phyloP scores from a whole-genome alignment of 2,888 invertebrate species.

The Oeneis ivallda region DNA sequence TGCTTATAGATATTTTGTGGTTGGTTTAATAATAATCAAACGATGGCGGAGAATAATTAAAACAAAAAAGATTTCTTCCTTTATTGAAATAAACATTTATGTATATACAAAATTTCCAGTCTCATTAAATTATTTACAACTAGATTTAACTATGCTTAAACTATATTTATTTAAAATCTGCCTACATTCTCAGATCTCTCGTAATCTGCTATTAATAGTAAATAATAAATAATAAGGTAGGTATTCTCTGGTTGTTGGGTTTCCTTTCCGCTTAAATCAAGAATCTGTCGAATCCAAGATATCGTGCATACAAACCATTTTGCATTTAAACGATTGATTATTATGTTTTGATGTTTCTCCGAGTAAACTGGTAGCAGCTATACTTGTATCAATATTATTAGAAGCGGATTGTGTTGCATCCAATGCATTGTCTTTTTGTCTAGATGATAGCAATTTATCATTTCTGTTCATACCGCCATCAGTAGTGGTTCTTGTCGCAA shows the following conservation, averaged over 20 bases:
- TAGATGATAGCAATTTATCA: neutral
- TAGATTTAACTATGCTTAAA: neutral
- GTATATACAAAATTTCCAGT: neutral
- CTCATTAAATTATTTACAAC: slow-evolving; percentile 16
- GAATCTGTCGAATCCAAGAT: slow-evolving; percentile 23
- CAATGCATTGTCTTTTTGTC: neutral
- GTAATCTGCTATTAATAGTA: too few relatives aligned
- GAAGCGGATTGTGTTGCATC: slow-evolving; percentile 29
- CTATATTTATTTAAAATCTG: slow-evolving; percentile 5
- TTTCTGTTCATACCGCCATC: neutral
- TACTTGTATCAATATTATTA: slow-evolving; percentile 17
- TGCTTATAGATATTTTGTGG: too few relatives aligned
- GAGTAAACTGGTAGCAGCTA: slow-evolving; percentile 6
- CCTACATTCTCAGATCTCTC: neutral
- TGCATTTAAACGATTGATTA: slow-evolving; percentile 61
- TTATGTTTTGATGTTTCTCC: slow-evolving; percentile 56
- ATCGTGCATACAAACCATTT: slow-evolving; percentile 63
- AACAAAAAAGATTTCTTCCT: neutral
- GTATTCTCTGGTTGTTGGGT: neutral
- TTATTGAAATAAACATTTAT: neutral
- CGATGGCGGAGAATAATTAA: neutral
- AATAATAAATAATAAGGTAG: too few relatives aligned
- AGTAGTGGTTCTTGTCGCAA: slow-evolving; percentile 6
- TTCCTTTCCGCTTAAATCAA: neutral
- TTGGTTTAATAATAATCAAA: neutral